Conservation (phyloP, 2,888 invertebrate species). For the Osedax frankpressi region DNA sequence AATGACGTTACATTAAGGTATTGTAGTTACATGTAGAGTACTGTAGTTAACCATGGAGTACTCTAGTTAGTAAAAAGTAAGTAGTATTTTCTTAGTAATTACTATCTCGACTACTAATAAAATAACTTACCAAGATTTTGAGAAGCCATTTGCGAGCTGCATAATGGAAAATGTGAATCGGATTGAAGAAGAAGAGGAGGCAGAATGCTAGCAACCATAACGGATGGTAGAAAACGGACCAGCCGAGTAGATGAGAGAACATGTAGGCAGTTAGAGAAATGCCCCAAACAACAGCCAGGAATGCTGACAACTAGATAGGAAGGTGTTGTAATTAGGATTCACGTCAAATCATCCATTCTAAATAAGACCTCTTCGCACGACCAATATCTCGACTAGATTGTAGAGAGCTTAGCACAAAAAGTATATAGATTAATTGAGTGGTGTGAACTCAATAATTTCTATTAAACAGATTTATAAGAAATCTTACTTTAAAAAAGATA, state of each 20-base stretch:
- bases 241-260: conserved; percentile 66
- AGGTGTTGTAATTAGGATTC: not conserved
- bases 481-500: no score
- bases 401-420: not conserved
- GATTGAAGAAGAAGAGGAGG: conserved; percentile 73
- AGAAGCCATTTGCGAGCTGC: conserved; percentile 88
- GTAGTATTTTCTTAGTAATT: no score
- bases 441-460: no score
- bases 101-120: no score
- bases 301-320: conserved; percentile 53
- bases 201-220: conserved; percentile 65
- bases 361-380: not conserved
- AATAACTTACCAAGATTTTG: conserved; percentile 61
- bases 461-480: no score
- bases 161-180: conserved; percentile 75
- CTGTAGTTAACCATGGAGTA: no score
- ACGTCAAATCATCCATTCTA: not conserved
- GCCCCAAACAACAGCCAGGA: conserved; percentile 83
- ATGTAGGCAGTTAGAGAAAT: conserved; percentile 73
- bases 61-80: no score
- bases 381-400: not conserved
- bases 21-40: no score
- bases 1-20: no score
- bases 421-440: no score
- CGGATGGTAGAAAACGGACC: conserved; percentile 85